These are phyloP conservation scores for Drosophila nigricruria DNA, from an alignment of 2,888 invertebrate genomes.

Conservation along the genomic window DNA sequence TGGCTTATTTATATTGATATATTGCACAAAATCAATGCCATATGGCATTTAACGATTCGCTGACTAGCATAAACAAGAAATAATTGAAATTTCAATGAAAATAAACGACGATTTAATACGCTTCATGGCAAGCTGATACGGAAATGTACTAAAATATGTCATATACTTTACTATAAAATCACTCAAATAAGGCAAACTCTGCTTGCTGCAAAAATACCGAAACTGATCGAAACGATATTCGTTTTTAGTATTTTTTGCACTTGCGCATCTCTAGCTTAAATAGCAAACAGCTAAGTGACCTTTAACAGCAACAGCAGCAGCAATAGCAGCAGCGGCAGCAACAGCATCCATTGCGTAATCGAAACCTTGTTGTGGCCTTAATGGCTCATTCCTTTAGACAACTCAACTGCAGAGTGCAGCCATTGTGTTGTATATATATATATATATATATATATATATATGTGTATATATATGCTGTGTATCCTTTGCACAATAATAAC, in stretches of 20 bases:
- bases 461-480: neutral
- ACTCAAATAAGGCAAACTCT: neutral
- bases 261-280: neutral
- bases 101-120: conserved; percentile 9
- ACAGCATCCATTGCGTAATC: conserved; percentile 7
- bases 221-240: neutral
- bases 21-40: conserved; percentile 72
- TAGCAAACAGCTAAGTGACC: conserved; percentile 7
- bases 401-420: neutral
- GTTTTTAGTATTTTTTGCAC: neutral
- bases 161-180: neutral
- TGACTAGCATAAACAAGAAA: conserved; percentile 32
- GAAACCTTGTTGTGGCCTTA: conserved; percentile 2
- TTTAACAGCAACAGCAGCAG: neutral
- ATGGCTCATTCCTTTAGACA: neutral
- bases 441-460: neutral
- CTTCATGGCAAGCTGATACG: neutral
- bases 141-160: neutral
- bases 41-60: conserved; percentile 41
- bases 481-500: neutral
- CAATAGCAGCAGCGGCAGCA: neutral
- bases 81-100: conserved; percentile 15
- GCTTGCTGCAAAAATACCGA: neutral
- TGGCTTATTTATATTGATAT: conserved; percentile 74
- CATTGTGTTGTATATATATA: neutral